A percentile compares a stretch with the other conserved stretches of the same genome.
phyloP scores from a whole-genome alignment of 2,113 vertebrate genomes.

The Pleuronectes platessa region DNA sequence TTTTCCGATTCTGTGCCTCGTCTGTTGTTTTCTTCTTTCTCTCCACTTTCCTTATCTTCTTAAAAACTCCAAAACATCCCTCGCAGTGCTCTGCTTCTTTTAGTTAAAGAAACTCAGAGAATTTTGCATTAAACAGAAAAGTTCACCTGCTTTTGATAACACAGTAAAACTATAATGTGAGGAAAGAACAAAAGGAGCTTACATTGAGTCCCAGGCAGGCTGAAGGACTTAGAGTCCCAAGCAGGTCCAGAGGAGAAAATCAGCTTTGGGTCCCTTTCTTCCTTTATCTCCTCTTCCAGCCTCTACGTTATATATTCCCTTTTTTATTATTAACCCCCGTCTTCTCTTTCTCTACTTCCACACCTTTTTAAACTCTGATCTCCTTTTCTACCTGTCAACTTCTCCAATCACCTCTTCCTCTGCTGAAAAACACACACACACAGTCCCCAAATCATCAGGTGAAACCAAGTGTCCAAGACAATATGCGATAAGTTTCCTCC shows the following conservation, averaged over 20 bases:
- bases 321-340: conserved; percentile 27
- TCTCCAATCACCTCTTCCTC: too few species aligned
- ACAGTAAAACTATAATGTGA: conserved; percentile 1
- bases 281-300: neutral
- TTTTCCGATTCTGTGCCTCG: too few species aligned
- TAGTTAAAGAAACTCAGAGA: too few species aligned
- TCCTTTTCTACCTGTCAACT: conserved; percentile 3
- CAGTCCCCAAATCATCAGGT: too few species aligned
- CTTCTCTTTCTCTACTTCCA: neutral
- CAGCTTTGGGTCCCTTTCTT: conserved; percentile 31
- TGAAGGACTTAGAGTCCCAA: conserved; percentile 50
- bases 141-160: neutral
- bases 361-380: neutral
- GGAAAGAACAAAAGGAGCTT: conserved; percentile 57
- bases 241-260: conserved; percentile 46
- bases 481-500: neutral
- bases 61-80: neutral
- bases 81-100: too few species aligned
- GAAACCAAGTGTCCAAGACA: neutral
- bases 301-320: neutral
- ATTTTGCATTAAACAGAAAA: neutral
- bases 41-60: neutral
- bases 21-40: neutral
- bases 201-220: conserved; percentile 44
- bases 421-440: too few species aligned